Base-by-base conservation (phyloP, 2,797 vertebrate species). In the Semotilus atromaculatus region DNA sequence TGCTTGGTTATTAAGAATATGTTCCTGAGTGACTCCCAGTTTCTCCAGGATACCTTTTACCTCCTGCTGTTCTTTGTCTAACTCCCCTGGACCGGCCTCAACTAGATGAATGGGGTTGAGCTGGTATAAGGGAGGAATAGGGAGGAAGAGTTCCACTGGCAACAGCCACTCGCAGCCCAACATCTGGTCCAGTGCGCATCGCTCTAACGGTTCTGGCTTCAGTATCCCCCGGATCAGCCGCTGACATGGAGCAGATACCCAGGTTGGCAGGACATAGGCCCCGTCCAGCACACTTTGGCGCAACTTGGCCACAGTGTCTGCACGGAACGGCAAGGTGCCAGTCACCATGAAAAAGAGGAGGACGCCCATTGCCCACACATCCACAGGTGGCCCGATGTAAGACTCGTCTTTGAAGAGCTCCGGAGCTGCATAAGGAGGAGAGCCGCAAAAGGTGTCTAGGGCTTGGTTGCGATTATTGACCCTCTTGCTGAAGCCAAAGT, bases 361-460 rank as follows among this genome's bases (percentile, higher is more conserved):
- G 53, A 99, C 96, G 0, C 98, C 98, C 91, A 99, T 93, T 16
- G 98, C 97, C 98, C 98, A 99, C 84, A 99, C 95, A 16, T 98
- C 98, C 85, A 99, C 97, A 0, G 94, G 96, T n/a, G 96, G 81
- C 0, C 97, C 97, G 0, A 96, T 40, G 0, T 99, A 99, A 86
- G 92, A 94, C 89, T 98, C 95, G 0, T 99, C 97, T 40, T 92
- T 91, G 92, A 99, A 99, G 75, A 99, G 97, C 82, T 99, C 97
- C 0, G 98, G 98, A 0, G 98, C 97, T 0, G 98, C 98, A 0
- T 99, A 99, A 5, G 97, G 97, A 0, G 98, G 97, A 0, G 97
- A 99, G 66, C 98, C 98, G 0, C 98, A 99, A 92, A 97, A 99
- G 0, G 98, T 99, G 92, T 97, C 97, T 16, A 99, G 92, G 72